Base-by-base conservation (phyloP, 2,797 vertebrate genomes). In the Anableps anableps region DNA sequence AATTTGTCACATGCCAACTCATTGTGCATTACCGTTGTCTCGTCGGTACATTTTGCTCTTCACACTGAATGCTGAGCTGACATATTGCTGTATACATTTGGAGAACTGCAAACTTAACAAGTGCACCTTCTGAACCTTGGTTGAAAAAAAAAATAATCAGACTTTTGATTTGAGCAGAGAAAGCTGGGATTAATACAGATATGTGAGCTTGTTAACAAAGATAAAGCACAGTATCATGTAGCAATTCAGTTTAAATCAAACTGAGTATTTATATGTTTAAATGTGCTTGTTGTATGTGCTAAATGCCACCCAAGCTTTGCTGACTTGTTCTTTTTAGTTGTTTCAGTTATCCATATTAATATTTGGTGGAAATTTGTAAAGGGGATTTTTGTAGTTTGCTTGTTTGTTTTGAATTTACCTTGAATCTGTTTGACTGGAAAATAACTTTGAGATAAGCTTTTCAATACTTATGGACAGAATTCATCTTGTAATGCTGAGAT, bases 11-110 rank as follows among this genome's bases (percentile, higher is more conserved):
- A 76, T 77, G 34, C 41, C 13, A 58, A 74, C 51, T 58, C 21
- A 29, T 53, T 75, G 62, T 48, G 34, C 50, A 31, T 70, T 64
- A 21, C 34, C 34, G 43, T 76, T 73, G 66, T 70, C 29, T 29
- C 38, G 73, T 81, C 45, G 23, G 64, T 77, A 58, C 43, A 41
- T 70, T 79, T 58, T 74, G 79, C 75, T 79, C 68, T 85, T 84
- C 72, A 78, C 38, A 41, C 64, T 80, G 83, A 86, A 78, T 83
- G 72, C 83, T 79, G 75, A 87, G 80, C 62, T 79, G 81, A 85
- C 81, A 84, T 66, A 58, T 71, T 75, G 76, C 76, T 86, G 76
- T 77, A 91, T 88, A 87, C 71, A 83, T 88, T 51, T 85, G 73
- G 77, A 55, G 77, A 80, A 74, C 77, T 86, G 34, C 70, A 81